Evolutionary conservation across 2,113 vertebrate species (phyloP).

Genomic region (Oplegnathus fasciatus): DNA sequence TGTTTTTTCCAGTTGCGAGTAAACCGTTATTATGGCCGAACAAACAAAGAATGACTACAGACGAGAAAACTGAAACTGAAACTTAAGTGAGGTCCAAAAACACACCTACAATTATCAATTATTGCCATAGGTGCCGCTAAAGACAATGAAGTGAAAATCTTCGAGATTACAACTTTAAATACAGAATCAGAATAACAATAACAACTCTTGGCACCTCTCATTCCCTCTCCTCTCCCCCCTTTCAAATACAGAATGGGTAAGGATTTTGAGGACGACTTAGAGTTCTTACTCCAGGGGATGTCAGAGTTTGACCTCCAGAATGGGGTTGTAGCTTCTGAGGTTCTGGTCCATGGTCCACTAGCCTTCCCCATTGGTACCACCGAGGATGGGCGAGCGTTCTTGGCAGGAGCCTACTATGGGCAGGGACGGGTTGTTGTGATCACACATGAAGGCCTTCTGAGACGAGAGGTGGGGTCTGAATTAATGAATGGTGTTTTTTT

Average conservation of each 20-base stretch:
- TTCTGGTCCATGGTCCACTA: slow-evolving; percentile 81
- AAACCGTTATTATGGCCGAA: too few species aligned
- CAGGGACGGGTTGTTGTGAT: slow-evolving; percentile 80
- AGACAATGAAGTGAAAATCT: too few species aligned
- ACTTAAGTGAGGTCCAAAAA: too few species aligned
- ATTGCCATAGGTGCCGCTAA: too few species aligned
- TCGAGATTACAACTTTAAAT: too few species aligned
- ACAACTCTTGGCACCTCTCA: neutral
- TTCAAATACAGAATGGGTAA: slow-evolving; percentile 71
- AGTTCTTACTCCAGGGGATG: slow-evolving; percentile 79
- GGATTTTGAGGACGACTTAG: slow-evolving; percentile 81
- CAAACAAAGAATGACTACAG: too few species aligned
- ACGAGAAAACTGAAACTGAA: too few species aligned
- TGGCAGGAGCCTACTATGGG: slow-evolving; percentile 84
- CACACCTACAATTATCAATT: too few species aligned
- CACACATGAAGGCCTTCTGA: slow-evolving; percentile 79
- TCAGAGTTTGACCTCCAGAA: slow-evolving; percentile 76
- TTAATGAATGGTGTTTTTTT: neutral
- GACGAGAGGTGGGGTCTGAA: slow-evolving; percentile 41
- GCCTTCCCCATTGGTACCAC: slow-evolving; percentile 82
- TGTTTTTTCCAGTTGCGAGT: too few species aligned
- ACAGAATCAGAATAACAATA: neutral
- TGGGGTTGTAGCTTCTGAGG: slow-evolving; percentile 66
- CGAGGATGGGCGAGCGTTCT: slow-evolving; percentile 61
- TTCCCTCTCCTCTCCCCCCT: too few species aligned